phyloP scores from a whole-genome alignment of 2,113 vertebrate species.

The Nycticorax nycticorax region DNA sequence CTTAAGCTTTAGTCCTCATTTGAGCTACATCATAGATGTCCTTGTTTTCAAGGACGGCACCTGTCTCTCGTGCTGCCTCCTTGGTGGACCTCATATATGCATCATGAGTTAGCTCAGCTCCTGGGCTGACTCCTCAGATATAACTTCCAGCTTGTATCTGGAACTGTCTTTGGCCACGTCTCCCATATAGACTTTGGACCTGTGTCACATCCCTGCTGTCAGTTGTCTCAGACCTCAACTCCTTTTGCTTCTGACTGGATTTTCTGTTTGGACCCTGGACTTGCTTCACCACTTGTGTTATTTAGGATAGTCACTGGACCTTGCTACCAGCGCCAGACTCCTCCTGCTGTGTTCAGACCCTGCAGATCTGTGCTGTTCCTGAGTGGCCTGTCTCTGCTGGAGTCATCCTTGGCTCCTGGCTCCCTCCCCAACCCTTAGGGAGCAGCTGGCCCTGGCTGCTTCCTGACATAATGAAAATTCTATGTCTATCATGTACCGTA shows the following conservation, averaged over 20 bases:
- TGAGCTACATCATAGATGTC: not conserved
- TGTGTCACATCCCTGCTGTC: not conserved
- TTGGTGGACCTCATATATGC: not conserved
- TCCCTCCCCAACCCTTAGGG: not conserved
- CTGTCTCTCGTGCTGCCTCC: not conserved
- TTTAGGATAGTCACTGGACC: rapidly evolving
- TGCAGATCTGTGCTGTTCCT: not conserved
- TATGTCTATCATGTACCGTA: rapidly evolving
- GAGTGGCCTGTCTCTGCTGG: not conserved
- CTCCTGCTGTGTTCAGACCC: rapidly evolving
- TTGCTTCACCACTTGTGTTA: rapidly evolving
- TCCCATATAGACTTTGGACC: not conserved
- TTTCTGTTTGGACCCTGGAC: not conserved
- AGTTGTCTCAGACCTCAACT: not conserved
- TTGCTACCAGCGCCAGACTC: not conserved
- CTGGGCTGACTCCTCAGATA: not conserved
- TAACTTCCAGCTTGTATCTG: not conserved
- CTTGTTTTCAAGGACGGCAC: not conserved
- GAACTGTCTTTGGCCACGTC: not conserved
- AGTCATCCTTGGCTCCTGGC: not conserved
- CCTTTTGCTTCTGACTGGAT: not conserved
- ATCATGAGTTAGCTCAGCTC: not conserved
- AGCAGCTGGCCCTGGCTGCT: not conserved
- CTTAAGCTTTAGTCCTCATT: not conserved
- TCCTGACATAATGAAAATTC: not conserved